Conservation (phyloP, 92 coral and sea anemone species). For the Epizoanthus stellaris region DNA sequence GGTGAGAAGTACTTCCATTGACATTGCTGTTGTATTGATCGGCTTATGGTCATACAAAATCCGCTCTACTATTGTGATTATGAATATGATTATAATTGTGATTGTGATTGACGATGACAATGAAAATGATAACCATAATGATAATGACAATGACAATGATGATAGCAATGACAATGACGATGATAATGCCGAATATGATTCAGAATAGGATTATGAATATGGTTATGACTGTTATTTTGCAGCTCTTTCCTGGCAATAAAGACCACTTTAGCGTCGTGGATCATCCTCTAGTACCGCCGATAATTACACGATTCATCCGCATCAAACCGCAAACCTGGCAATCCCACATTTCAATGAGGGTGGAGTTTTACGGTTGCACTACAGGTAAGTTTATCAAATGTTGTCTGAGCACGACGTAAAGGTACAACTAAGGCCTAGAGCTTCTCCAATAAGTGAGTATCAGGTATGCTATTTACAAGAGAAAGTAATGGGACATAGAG, state of each 20-base stretch:
- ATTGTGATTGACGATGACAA: background rate
- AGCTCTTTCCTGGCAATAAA: conserved; percentile 17
- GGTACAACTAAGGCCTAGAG: background rate
- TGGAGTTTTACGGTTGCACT: conserved; percentile 31
- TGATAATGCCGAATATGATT: background rate
- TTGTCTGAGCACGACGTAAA: no score
- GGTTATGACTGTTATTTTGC: background rate
- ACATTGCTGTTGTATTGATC: no score
- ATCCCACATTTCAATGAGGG: conserved; percentile 18
- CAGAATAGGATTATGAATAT: background rate
- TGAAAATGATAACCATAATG: no score
- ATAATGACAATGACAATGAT: background rate
- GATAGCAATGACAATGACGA: background rate
- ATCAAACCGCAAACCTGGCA: conserved; percentile 26
- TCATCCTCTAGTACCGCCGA: conserved; percentile 7
- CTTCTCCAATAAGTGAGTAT: background rate
- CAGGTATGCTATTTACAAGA: no score
- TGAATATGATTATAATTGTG: background rate
- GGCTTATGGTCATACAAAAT: no score
- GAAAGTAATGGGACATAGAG: no score
- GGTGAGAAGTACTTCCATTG: background rate
- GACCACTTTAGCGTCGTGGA: background rate
- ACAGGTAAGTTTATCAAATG: background rate
- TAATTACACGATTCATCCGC: conserved; percentile 21
- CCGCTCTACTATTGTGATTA: background rate